Evolutionary conservation across 2,888 invertebrate genomes (phyloP), one percentile per base, ranked within the genome.

Genomic region (Mechanitis messenoides): DNA sequence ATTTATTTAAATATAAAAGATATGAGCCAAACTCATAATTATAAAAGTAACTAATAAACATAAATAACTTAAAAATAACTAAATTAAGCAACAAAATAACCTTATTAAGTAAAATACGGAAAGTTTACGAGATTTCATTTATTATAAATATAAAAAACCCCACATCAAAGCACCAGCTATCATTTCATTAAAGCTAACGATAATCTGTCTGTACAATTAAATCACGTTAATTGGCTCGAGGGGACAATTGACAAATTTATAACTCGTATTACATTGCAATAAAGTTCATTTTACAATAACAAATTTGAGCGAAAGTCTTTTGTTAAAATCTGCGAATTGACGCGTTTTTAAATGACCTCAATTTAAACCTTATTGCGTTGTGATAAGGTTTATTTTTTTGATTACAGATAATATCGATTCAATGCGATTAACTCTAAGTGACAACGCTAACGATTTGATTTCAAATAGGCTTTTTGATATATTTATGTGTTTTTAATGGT

Each of bases 131-230:
- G 20, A 20, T 20, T 20, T 20, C 20, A 42, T 42, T 9, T 9
- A 42, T 42, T 9, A 42, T 42, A 42, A 42, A 9, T 9, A 42
- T 9, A 42, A 42, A 42, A 1, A 42, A 42, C 9, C 2, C 9
- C 42, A 42, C 55, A 53, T 38, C 55, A 58, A 45, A 58, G 65
- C 54, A 66, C 54, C 45, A 61, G 45, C 55, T 64, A 61, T 62
- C 77, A 78, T 83, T 80, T 86, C 86, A 88, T 88, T 88, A 87
- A 85, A 77, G 74, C 77, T 67, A 76, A 75, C 80, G 79, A 79
- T 87, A 87, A 88, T 88, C 89, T 83, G 85, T 81, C 79, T 80
- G 81, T 80, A 83, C 84, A 85, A 88, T 89, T 89, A 89, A 85
- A 85, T 85, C 84, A 82, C 87, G 83, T 84, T 90, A 90, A 90